Evolutionary conservation across 1,140 invertebrate genomes (phyloP), one percentile per base, ranked within the genome.

Genomic region (Callitettix versicolor): DNA sequence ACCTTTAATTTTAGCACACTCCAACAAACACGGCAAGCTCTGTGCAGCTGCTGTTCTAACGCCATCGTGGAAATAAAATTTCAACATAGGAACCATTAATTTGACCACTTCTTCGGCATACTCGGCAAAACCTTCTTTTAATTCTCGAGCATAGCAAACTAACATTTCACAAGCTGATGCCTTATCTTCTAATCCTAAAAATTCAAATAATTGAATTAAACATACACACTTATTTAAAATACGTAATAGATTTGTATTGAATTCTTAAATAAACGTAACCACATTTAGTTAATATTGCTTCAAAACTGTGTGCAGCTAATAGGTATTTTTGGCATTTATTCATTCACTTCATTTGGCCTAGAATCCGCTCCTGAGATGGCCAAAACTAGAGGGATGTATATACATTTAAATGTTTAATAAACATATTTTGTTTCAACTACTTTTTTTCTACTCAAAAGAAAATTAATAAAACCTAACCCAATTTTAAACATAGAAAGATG

Each of bases 101-200:
- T 88, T 85, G 0, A 97, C 89, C 12, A 95, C 91, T 66, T 95
- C 84, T 68, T 98, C 93, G 1, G 91, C 86, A 67, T 98, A 99
- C 60, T 85, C 84, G 11, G 88, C 88, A 71, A 99, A 99, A 2
- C 86, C 91, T 65, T 96, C 92, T 71, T 98, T 98, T 18, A 99
- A 73, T 72, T 99, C 95, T 21, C 92, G 79, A 0, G 96, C 96
- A 69, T 98, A 99, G 70, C 95, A 98, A 7, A 98, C 94, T 7
- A 99, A 73, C 95, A 99, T 99, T 69, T 97, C 94, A 68, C 95
- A 99, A 0, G 97, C 97, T 1, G 93, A 96, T 0, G 95, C 93
- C 70, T 99, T 99, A 64, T 99, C 96, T 72, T 99, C 97, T 53
- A 99, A 76, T 59, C 93, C 88, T 85, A 60, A 46, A 57, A 59